Evolutionary conservation across 30 jellyfish, hydroid and myxozoan genomes (phyloP), one percentile per base, ranked within the genome.

Genomic region (Rhopilema esculentum): DNA sequence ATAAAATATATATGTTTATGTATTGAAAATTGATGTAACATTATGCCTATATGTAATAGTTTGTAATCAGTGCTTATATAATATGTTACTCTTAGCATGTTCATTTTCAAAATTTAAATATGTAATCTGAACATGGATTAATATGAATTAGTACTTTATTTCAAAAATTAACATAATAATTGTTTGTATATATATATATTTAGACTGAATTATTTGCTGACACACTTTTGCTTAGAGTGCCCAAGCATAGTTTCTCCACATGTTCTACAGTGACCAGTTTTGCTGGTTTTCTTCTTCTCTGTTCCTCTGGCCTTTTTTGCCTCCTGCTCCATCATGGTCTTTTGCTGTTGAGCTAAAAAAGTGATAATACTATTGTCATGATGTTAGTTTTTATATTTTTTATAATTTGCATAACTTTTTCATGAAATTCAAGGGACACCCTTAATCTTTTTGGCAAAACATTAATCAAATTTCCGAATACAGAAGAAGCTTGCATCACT

Each of bases 281-380:
- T 21, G 21, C 49, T 67, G 22, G 49, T 24, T 67, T 67, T 67
- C 32, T 21, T 67, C 32, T 21, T 24, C 32, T 32, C 33, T 20
- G 22, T 21, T 32, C 49, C 32, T 24, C 32, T n/a, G 29, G 33
- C 78, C 49, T 67, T 21, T 67, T 67, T 26, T 67, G 78, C 78
- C 33, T 20, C 78, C 49, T 21, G 49, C 33, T 67, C 33, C 49
- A 67, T 21, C 49, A 20, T 67, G 78, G 49, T 24, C 32, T 63
- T 24, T 63, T 63, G 72, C 72, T 19, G 72, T 63, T 63, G 72
- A 63, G 72, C 72, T 63, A 63, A 19, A 63, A 51, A 63, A 63
- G 29, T 63, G 72, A 63, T 19, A 63, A 63, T 24, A 63, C n/a
- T 63, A 24, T n/a, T 24, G 72, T 24, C 26, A 63, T 19, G 26